phyloP scores from a whole-genome alignment of 2,888 invertebrate genomes.

The Epistrophe grossulariae region DNA sequence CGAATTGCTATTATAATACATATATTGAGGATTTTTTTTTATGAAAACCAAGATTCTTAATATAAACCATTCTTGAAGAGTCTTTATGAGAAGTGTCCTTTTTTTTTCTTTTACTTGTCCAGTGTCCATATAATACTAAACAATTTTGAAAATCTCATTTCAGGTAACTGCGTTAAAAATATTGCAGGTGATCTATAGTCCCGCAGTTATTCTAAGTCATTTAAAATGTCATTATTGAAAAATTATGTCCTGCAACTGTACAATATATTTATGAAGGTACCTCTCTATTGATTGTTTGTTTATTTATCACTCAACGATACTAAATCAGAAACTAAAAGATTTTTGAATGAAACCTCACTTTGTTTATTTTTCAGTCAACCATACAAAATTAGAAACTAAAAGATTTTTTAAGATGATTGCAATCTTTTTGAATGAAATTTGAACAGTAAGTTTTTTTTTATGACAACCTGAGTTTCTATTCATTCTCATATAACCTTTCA shows the following conservation, averaged over 20 bases:
- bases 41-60: background rate
- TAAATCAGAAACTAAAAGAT: background rate
- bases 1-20: no score
- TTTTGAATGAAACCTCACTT: slow-evolving; percentile 5
- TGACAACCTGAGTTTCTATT: background rate
- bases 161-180: background rate
- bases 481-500: background rate
- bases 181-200: background rate
- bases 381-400: background rate
- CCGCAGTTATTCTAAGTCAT: background rate
- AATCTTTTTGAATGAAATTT: slow-evolving; percentile 12
- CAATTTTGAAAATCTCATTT: background rate
- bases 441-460: background rate
- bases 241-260: background rate
- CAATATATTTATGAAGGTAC: background rate
- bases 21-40: no score
- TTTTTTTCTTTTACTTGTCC: background rate
- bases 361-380: slow-evolving; percentile 32
- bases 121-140: background rate
- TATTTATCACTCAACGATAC: background rate
- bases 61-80: no score
- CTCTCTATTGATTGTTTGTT: slow-evolving; percentile 2
- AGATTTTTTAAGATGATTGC: background rate
- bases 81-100: background rate
- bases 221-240: slow-evolving; percentile 16